Evolutionary conservation across 2,797 vertebrate genomes (phyloP).

Genomic region (Ciconia nigra): DNA sequence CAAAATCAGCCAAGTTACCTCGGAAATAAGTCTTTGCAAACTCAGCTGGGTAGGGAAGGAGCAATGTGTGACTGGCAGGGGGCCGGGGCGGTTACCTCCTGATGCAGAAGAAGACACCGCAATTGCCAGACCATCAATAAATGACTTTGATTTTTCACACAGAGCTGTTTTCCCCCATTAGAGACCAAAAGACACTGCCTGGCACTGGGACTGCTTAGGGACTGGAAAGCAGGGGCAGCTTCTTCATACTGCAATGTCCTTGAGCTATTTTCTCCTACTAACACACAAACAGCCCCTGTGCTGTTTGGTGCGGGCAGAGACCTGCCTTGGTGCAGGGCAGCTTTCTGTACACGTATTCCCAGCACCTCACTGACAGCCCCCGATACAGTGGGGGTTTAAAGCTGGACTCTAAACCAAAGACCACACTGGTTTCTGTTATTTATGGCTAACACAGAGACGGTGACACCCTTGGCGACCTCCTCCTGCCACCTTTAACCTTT

Average conservation of each 20-base stretch:
- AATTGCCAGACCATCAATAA: background rate
- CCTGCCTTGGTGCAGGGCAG: background rate
- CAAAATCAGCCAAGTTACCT: background rate
- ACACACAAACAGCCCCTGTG: accelerated
- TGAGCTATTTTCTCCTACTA: background rate
- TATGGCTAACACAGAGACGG: background rate
- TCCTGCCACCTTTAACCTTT: constrained; percentile 33
- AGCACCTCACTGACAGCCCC: background rate
- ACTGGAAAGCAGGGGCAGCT: background rate
- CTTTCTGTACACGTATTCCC: background rate
- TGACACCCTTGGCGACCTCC: background rate
- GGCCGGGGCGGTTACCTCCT: background rate
- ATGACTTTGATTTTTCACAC: background rate
- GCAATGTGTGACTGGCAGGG: background rate
- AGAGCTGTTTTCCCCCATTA: background rate
- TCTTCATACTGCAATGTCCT: background rate
- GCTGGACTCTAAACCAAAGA: background rate
- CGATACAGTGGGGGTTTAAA: background rate
- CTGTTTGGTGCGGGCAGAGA: background rate
- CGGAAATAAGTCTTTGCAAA: background rate
- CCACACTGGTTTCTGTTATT: background rate
- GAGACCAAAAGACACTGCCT: background rate
- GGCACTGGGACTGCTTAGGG: background rate
- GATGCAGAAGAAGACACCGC: background rate
- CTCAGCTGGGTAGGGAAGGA: background rate